A percentile compares a stretch with the other conserved stretches of the same genome.
These are phyloP conservation scores for Gari tellinella DNA, from an alignment of 2,888 invertebrate genomes.

Conservation along the genomic window DNA sequence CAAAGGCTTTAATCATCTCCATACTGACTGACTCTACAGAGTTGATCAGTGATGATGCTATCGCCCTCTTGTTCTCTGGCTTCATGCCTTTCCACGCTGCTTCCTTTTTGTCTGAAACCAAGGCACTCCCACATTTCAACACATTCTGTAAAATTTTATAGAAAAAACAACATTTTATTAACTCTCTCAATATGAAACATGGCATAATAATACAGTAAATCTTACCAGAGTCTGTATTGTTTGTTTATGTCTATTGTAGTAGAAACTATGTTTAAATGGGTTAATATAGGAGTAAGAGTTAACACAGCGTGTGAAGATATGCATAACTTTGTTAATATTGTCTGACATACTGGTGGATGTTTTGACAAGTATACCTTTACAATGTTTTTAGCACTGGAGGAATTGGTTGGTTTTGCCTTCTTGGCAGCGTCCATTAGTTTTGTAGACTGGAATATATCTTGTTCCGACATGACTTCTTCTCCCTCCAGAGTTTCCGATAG, in stretches of 20 bases:
- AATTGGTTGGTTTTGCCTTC: conserved; percentile 44
- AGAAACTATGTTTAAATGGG: too few relatives aligned
- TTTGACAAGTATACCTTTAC: too few relatives aligned
- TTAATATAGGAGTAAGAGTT: too few relatives aligned
- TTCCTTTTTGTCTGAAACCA: conserved; percentile 64
- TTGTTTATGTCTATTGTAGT: too few relatives aligned
- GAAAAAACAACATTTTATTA: too few relatives aligned
- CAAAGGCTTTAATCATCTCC: conserved; percentile 65
- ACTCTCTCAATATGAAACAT: too few relatives aligned
- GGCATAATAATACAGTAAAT: too few relatives aligned
- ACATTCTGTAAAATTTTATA: conserved; percentile 64
- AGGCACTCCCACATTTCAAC: conserved; percentile 67
- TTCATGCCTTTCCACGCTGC: conserved; percentile 65
- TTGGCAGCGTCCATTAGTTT: conserved; percentile 47
- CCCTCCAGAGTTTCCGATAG: conserved; percentile 25
- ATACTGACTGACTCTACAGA: conserved; percentile 72
- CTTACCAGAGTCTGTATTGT: too few relatives aligned
- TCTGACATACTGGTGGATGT: too few relatives aligned
- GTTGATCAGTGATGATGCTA: conserved; percentile 68
- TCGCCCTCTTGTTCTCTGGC: conserved; percentile 31
- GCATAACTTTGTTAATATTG: too few relatives aligned
- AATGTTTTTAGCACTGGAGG: conserved; percentile 38
- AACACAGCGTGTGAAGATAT: too few relatives aligned
- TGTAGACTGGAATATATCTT: conserved; percentile 52
- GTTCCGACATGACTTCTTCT: conserved; percentile 43